These are phyloP conservation scores for Ichneumoninae sp. DNA, from an alignment of 2,888 invertebrate genomes.

Conservation along the genomic window DNA sequence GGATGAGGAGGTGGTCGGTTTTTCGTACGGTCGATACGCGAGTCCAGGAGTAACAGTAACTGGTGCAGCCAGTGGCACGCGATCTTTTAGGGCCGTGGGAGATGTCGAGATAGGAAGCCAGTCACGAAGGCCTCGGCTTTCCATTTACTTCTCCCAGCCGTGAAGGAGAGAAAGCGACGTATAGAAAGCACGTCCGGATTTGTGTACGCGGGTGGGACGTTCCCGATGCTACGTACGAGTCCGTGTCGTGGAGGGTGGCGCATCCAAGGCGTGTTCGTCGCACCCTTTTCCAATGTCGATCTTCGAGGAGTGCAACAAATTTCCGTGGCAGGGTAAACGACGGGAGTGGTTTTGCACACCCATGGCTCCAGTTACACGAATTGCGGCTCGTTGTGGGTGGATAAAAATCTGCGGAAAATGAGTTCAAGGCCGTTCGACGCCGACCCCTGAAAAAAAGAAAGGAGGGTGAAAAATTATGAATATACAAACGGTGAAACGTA, in stretches of 20 bases:
- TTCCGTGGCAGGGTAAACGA: conserved; percentile 23
- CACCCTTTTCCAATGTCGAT: conserved; percentile 36
- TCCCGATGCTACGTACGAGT: conserved; percentile 1
- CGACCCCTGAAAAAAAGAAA: not conserved
- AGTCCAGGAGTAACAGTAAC: conserved; percentile 78
- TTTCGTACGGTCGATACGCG: conserved; percentile 77
- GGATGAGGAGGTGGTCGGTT: conserved; percentile 50
- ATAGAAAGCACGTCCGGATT: conserved; percentile 12
- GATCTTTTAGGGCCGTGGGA: conserved; percentile 80
- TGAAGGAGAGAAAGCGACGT: conserved; percentile 16
- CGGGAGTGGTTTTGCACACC: conserved; percentile 7
- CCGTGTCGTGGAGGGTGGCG: not conserved
- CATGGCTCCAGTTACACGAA: conserved; percentile 15
- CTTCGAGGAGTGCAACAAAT: conserved; percentile 24
- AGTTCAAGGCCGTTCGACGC: conserved; percentile 47
- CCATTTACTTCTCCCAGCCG: conserved; percentile 56
- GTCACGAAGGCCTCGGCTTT: conserved; percentile 80
- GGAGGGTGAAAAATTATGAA: conserved; percentile 18
- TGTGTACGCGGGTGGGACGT: conserved; percentile 42
- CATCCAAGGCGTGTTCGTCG: conserved; percentile 36
- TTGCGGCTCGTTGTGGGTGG: conserved; percentile 27
- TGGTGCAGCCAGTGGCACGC: conserved; percentile 81
- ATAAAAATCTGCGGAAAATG: conserved; percentile 45
- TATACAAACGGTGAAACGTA: not conserved
- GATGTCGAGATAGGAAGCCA: conserved; percentile 81